Base-by-base conservation (phyloP, 2,888 invertebrate genomes). In the Lithophane ornitopus region DNA sequence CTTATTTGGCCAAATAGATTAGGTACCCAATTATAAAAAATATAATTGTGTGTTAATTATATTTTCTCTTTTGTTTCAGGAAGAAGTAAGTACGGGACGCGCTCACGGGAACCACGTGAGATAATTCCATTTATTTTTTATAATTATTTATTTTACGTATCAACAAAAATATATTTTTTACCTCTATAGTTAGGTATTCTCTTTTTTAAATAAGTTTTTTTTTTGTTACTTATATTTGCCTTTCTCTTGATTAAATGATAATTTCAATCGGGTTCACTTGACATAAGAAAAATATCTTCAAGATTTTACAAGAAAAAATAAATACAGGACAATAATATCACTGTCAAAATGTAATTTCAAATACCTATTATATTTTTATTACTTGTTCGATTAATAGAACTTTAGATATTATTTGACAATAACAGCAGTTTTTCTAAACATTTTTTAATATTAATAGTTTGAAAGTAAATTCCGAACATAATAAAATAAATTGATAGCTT, bases 71-170 rank as follows among this genome's bases (percentile, higher is more conserved):
- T 97, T 97, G 96, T 97, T 97, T 85, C 92, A 97, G 97, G 97
- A 95, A 91, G 97, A 96, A 97, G 97, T 96, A 96, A 96, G 97
- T 96, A 96, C 95, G 94, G 91, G 94, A 87, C 92, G 86, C 87
- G 92, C 93, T 94, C 95, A 94, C 93, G 92, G 91, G 90, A 88
- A 90, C 84, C 93, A 94, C 91, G 96, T 96, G 95, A 96, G 96
- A 93, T 89, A 90, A 92, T 91, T 92, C 93, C 92, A 92, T 91
- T 93, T 92, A 88, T 89, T 90, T 90, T 87, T 77, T 78, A 78
- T 80, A 69, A 63, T 59, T 76, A 76, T 84, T 46, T 76, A 61
- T 74, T 76, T 73, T 75, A 69, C 62, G n/a, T 72, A 56, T 0
- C n/a, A 14, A 39, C 1, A 63, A 44, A 49, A 39, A 19, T 14